These are phyloP conservation scores for Dione vanillae DNA, from an alignment of 2,888 invertebrate genomes.

Conservation along the genomic window DNA sequence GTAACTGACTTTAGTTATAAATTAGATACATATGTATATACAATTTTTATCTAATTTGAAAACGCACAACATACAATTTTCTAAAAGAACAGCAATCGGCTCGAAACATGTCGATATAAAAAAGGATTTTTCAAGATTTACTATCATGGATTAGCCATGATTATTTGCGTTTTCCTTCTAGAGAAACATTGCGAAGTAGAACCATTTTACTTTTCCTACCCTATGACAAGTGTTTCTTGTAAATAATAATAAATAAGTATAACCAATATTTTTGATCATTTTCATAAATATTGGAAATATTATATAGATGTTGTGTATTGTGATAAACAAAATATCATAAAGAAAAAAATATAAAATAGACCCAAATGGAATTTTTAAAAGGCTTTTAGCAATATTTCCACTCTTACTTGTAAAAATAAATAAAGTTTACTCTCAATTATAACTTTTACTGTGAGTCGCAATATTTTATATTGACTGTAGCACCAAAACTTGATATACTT, in stretches of 20 bases:
- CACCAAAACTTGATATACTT: neutral
- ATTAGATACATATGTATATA: no score
- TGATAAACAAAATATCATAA: neutral
- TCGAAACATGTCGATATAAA: conserved; percentile 1
- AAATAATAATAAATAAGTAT: no score
- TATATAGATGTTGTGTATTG: no score
- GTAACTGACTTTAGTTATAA: no score
- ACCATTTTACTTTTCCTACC: neutral
- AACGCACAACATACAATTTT: neutral
- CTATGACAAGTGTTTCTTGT: neutral
- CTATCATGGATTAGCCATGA: conserved; percentile 24
- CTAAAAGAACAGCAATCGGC: conserved; percentile 17
- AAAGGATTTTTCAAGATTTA: conserved; percentile 15
- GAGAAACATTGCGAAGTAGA: neutral
- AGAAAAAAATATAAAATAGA: neutral
- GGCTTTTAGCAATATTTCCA: neutral
- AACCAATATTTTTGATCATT: no score
- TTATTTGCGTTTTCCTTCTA: conserved; percentile 9
- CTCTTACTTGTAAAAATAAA: neutral
- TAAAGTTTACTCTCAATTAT: neutral
- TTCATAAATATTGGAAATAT: no score
- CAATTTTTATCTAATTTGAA: neutral
- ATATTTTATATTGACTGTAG: neutral
- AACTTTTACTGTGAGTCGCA: neutral
- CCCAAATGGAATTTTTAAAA: neutral